Evolutionary conservation across 2,113 vertebrate genomes (phyloP), one percentile per base, ranked within the genome.

Genomic region (Alectura lathami): DNA sequence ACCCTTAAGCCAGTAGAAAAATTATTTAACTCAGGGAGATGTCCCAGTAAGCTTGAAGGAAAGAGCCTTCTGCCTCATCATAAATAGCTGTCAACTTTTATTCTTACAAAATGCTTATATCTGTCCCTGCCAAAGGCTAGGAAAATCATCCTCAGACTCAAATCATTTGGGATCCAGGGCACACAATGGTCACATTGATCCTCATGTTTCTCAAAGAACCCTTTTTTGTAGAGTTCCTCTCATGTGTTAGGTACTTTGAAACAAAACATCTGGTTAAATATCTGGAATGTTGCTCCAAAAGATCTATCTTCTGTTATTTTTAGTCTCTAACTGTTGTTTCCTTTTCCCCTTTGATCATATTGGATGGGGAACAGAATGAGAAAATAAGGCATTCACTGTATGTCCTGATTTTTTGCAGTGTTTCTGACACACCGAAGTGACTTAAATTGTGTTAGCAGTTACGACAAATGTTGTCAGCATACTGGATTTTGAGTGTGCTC

Each of bases 181-280:
- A 18, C 11, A 32, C 48, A 42, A 26, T 1, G 1, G 6, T 53
- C 1, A 0, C 38, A 32, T 1, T 30, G 36, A 53, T 59, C 34
- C 40, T 81, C 9, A 3, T 67, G 79, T 83, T 70, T 59, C 50
- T 74, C 26, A 13, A 17, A 42, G 0, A 57, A 36, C 3, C 26
- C 14, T 1, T 63, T 62, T 50, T 63, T 79, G 18, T 62, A 8
- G 22, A 47, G 10, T 73, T 73, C 1, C 5, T 88, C 87, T 85
- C 21, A 16, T 4, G 17, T 48, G 13, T 75, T 45, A 76, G 64
- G 8, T 20, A 51, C 22, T 68, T 60, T 29, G 22, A 77, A 77
- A 70, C 62, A 0, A 88, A 95, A 27, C 36, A 47, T 20, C 29
- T 53, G 40, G 14, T 8, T 56, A n/a, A 82, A 34, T 54, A 69